Evolutionary conservation across 2,888 invertebrate genomes (phyloP), one percentile per base, ranked within the genome.

Genomic region (Microchrysa polita): DNA sequence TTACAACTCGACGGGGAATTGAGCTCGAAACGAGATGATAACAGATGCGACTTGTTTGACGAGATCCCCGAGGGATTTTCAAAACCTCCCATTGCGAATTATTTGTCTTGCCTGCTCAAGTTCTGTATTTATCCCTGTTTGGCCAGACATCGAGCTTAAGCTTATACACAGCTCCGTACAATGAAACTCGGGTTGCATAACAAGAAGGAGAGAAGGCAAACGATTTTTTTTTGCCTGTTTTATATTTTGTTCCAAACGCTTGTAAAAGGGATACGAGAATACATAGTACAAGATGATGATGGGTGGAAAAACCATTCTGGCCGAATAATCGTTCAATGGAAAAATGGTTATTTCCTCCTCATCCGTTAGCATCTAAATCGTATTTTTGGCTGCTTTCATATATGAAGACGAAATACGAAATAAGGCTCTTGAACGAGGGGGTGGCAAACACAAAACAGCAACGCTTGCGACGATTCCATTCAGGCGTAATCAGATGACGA

Each of bases 41-140:
- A 78, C 79, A 79, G 79, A 79, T 79, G 79, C 78, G 79, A 75
- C 78, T 76, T 77, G 77, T 78, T 79, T 78, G 77, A 79, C 77
- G 77, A 75, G 75, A 71, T 77, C 76, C 78, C 77, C 77, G 75
- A 77, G 78, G 78, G 78, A 78, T 75, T 76, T 75, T 74, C 59
- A 77, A 77, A 78, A 78, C 78, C 77, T 78, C 78, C 78, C 79
- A 77, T 75, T 78, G 78, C 76, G 78, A 79, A 76, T 75, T 77
- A 77, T 71, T 34, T 72, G 52, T 48, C 55, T 60, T 44, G 53
- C 42, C 59, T 71, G 14, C 40, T 40, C 9, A 61, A 61, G 34
- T 61, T 40, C 42, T 65, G 7, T 34, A 34, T 34, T 34, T 34
- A 34, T 65, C 22, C 22, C 44, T 7, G 12, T 48, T 9, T 12